A percentile compares a stretch with the other conserved stretches of the same genome.
phyloP scores from a whole-genome alignment of 1,140 invertebrate species.

The Drosophila kurseongensis region DNA sequence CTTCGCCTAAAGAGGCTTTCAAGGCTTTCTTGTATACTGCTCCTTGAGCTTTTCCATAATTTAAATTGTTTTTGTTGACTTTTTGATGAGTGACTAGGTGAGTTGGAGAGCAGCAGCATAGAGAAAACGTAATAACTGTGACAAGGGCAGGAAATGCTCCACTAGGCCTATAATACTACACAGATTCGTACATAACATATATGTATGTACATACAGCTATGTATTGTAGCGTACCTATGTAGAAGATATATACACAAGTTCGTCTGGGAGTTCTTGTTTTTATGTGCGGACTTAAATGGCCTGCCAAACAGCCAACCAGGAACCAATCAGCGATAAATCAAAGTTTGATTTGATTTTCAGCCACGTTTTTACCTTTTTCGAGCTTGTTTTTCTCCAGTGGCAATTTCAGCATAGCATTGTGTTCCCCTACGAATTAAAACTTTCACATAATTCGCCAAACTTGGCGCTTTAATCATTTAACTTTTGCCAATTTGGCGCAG shows the following conservation, averaged over 20 bases:
- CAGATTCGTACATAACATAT: conserved; percentile 18
- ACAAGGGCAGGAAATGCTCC: conserved; percentile 39
- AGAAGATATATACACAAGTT: conserved; percentile 24
- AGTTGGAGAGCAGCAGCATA: conserved; percentile 14
- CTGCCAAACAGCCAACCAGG: conserved; percentile 21
- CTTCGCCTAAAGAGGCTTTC: conserved; percentile 6
- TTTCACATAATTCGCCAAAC: conserved; percentile 46
- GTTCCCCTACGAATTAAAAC: conserved; percentile 30
- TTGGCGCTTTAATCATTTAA: conserved; percentile 42
- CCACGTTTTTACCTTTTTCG: conserved; percentile 41
- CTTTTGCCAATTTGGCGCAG: conserved; percentile 47
- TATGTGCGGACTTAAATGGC: conserved; percentile 24
- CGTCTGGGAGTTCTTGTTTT: conserved; percentile 23
- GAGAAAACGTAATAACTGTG: conserved; percentile 39
- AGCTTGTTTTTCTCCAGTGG: conserved; percentile 1
- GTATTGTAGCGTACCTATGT: conserved; percentile 24
- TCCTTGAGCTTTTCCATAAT: conserved; percentile 20
- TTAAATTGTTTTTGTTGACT: conserved; percentile 55
- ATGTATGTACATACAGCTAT: conserved; percentile 10
- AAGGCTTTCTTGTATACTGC: conserved; percentile 13
- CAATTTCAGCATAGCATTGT: conserved; percentile 28
- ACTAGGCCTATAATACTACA: conserved; percentile 22
- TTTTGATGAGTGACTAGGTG: conserved; percentile 14
- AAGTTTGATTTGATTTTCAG: conserved; percentile 44
- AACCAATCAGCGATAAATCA: conserved; percentile 48